Conservation (phyloP, 2,888 invertebrate species). For the Papilio protenor region DNA sequence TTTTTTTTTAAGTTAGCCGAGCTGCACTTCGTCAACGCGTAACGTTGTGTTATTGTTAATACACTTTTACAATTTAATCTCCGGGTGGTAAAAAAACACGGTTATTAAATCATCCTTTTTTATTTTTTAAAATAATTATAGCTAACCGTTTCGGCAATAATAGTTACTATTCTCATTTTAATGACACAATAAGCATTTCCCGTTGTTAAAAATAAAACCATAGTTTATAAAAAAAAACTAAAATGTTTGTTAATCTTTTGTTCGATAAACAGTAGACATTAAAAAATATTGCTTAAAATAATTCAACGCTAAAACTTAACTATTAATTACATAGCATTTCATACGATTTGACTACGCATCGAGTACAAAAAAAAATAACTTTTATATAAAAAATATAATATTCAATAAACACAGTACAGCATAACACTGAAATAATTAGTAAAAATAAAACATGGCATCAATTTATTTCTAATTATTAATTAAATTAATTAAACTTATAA, state of each 20-base stretch:
- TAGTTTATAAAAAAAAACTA: constrained; percentile 64
- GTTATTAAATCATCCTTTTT: constrained; percentile 79
- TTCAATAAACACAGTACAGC: constrained; percentile 77
- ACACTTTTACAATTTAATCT: neutral
- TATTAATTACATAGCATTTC: constrained; percentile 76
- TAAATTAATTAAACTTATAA: constrained; percentile 60
- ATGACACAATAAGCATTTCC: constrained; percentile 84
- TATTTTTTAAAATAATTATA: constrained; percentile 86
- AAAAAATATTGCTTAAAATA: constrained; percentile 71
- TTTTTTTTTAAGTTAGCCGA: too few species aligned
- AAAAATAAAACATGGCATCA: constrained; percentile 80
- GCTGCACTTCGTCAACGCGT: too few species aligned
- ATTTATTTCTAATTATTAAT: constrained; percentile 65
- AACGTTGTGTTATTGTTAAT: too few species aligned
- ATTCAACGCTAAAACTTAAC: constrained; percentile 78
- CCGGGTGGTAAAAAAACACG: constrained; percentile 61
- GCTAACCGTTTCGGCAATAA: constrained; percentile 85
- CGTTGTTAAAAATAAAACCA: constrained; percentile 73
- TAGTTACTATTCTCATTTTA: constrained; percentile 79
- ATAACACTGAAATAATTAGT: constrained; percentile 73
- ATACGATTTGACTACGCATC: constrained; percentile 69
- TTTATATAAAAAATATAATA: constrained; percentile 83
- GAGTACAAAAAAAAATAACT: constrained; percentile 80
- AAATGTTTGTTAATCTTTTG: constrained; percentile 75
- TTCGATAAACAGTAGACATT: constrained; percentile 65